A percentile compares a stretch with the other conserved stretches of the same genome.
Evolutionary conservation across 2,888 invertebrate genomes (phyloP).

Genomic region (Cylloceria caligata): DNA sequence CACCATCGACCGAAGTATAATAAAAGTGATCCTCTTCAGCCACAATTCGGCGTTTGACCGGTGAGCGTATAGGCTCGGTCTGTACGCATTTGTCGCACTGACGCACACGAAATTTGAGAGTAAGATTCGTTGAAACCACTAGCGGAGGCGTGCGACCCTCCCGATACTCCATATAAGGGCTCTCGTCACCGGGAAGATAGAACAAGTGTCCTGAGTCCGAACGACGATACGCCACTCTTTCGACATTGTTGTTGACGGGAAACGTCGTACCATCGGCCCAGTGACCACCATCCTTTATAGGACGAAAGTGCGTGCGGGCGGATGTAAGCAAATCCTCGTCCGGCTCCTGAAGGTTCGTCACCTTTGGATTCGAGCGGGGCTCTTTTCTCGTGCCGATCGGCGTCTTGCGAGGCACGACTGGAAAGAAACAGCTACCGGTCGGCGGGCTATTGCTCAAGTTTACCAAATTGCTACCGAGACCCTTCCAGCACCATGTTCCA

Average conservation of each 20-base stretch:
- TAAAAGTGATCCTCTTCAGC: slow-evolving; percentile 81
- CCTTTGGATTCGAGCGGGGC: slow-evolving; percentile 74
- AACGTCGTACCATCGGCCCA: slow-evolving; percentile 91
- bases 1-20: slow-evolving; percentile 73
- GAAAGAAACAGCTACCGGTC: slow-evolving; percentile 87
- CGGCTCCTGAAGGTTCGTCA: slow-evolving; percentile 78
- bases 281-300: slow-evolving; percentile 88
- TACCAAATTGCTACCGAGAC: slow-evolving; percentile 85
- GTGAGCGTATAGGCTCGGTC: slow-evolving; percentile 82
- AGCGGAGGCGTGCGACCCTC: slow-evolving; percentile 75
- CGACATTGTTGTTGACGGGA: slow-evolving; percentile 87
- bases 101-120: slow-evolving; percentile 89
- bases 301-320: slow-evolving; percentile 93
- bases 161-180: slow-evolving; percentile 85
- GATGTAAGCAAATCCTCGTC: slow-evolving; percentile 92
- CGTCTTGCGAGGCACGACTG: slow-evolving; percentile 85
- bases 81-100: slow-evolving; percentile 85
- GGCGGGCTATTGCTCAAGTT: slow-evolving; percentile 87
- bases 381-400: slow-evolving; percentile 69
- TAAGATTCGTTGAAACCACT: slow-evolving; percentile 70
- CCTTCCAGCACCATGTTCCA: slow-evolving; percentile 83
- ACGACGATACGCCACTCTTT: slow-evolving; percentile 88
- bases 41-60: slow-evolving; percentile 81
- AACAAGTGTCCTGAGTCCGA: slow-evolving; percentile 85
- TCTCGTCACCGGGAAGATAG: slow-evolving; percentile 82